phyloP scores from a whole-genome alignment of 1,140 invertebrate species.

The Drosophila micromelanica region DNA sequence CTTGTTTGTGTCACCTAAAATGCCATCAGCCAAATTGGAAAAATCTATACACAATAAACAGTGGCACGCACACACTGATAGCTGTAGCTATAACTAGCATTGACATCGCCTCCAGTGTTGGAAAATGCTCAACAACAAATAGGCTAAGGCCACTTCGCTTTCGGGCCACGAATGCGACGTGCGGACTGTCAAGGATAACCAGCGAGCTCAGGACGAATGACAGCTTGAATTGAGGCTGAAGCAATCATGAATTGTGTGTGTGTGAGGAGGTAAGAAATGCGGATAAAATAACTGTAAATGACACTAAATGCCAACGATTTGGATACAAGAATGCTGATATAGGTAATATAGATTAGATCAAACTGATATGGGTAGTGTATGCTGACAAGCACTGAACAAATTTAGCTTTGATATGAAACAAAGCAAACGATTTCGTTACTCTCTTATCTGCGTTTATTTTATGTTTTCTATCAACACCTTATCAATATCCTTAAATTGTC shows the following conservation, averaged over 20 bases:
- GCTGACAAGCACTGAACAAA: not conserved
- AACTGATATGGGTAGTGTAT: slow-evolving; percentile 8
- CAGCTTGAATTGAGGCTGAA: slow-evolving; percentile 45
- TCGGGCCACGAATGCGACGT: slow-evolving; percentile 49
- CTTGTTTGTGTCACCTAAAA: slow-evolving; percentile 65
- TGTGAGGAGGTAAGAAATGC: slow-evolving; percentile 14
- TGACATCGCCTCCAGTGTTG: slow-evolving; percentile 48
- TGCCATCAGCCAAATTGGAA: slow-evolving; percentile 80
- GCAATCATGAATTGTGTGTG: slow-evolving; percentile 30
- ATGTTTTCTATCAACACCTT: not conserved
- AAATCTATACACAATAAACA: slow-evolving; percentile 55
- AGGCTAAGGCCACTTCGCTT: slow-evolving; percentile 45
- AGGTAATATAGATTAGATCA: slow-evolving; percentile 15
- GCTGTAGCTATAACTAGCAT: slow-evolving; percentile 33
- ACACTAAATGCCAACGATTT: slow-evolving; percentile 34
- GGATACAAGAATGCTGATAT: slow-evolving; percentile 9
- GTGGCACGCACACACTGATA: not conserved
- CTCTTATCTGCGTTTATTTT: not conserved
- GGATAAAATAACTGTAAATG: slow-evolving; percentile 22
- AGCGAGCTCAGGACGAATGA: slow-evolving; percentile 32
- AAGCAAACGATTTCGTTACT: too few relatives aligned
- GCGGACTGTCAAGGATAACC: slow-evolving; percentile 38
- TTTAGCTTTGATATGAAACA: too few relatives aligned
- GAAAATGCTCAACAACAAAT: slow-evolving; percentile 38
- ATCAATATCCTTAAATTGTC: slow-evolving; percentile 2